Base-by-base conservation (phyloP, 2,888 invertebrate genomes). In the Pterostichus madidus region DNA sequence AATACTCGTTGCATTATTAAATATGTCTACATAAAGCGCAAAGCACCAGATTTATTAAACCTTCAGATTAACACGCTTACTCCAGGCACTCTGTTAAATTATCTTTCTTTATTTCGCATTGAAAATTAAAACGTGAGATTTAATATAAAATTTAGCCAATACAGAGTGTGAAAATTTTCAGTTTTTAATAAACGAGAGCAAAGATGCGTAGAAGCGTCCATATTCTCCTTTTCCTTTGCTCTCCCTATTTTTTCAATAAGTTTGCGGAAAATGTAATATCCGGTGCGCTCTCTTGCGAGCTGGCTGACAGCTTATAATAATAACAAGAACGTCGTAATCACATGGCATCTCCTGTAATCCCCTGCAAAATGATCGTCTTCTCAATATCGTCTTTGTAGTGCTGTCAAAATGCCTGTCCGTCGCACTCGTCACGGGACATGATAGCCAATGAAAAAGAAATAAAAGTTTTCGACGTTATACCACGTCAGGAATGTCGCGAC, bases 301-400 rank as follows among this genome's bases (percentile, higher is more conserved):
- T 32, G 64, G 53, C 77, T 83, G 83, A 83, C 83, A 83, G 83
- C 83, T 83, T 83, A 83, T 83, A 83, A 83, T 83, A 83, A 83
- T 76, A 83, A 83, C 76, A 77, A 77, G 64, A 73, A 77, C 64
- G 83, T 77, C 77, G 83, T 83, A 83, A 83, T 83, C 76, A 83
- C 83, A 39, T 77, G 76, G 77, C 83, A 77, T 83, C 83, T 31
- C 64, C 44, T 44, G 76, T 77, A 68, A 83, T 68, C 68, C 68
- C 64, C 44, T 32, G 35, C 77, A 44, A 77, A 77, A 77, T 83
- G 61, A 79, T 79, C 75, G 75, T 75, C 83, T 56, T 80, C 53
- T 83, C 76, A 83, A 83, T 83, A 68, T 68, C 83, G 68, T 83
- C 83, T 83, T 77, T 83, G 83, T 83, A 39, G 35, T 49, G 77